Conservation (phyloP, 1,140 invertebrate genomes). For the Reticulitermes speratus region DNA sequence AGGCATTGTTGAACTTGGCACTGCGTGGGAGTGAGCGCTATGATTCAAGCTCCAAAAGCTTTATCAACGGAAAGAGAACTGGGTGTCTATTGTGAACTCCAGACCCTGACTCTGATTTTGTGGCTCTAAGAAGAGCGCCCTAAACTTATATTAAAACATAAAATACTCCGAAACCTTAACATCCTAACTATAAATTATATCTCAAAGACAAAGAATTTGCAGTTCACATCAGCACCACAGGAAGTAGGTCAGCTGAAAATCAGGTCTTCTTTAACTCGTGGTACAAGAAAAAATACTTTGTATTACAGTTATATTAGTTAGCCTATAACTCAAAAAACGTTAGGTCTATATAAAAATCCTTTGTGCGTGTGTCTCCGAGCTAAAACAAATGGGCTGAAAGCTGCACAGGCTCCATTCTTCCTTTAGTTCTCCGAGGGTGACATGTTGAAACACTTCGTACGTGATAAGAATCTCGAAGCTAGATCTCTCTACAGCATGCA, state of each 20-base stretch:
- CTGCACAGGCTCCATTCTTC: neutral
- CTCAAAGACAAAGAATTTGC: neutral
- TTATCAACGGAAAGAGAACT: too few species aligned
- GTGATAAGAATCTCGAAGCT: neutral
- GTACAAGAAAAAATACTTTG: neutral
- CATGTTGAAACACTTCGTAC: slow-evolving; percentile 1
- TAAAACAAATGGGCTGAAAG: slow-evolving; percentile 3
- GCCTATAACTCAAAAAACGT: neutral
- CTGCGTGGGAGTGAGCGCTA: too few species aligned
- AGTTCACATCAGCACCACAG: neutral
- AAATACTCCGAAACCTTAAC: too few species aligned
- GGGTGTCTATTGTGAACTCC: too few species aligned
- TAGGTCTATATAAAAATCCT: neutral
- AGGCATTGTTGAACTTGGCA: too few species aligned
- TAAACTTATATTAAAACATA: too few species aligned
- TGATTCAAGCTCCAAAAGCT: too few species aligned
- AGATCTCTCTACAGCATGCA: neutral
- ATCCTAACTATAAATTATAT: neutral
- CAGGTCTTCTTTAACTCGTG: neutral
- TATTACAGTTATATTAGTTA: neutral
- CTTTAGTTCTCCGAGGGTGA: slow-evolving; percentile 2
- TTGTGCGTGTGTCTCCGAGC: neutral
- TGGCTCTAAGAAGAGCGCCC: too few species aligned
- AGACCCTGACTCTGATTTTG: too few species aligned
- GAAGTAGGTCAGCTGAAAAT: slow-evolving; percentile 1